Evolutionary conservation across 1,140 invertebrate genomes (phyloP), one percentile per base, ranked within the genome.

Genomic region (Nephila pilipes): DNA sequence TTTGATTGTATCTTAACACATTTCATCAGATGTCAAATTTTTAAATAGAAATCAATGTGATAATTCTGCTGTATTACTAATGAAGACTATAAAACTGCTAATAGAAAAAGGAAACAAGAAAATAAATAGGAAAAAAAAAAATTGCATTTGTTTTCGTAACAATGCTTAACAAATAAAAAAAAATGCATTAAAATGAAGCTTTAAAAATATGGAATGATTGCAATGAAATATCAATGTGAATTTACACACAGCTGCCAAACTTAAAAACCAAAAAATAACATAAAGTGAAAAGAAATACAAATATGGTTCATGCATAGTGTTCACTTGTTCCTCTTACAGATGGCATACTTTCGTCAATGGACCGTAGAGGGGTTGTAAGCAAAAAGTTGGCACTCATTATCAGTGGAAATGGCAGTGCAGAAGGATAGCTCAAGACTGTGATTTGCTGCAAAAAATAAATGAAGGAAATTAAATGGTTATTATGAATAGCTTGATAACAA

Each of bases 321-420:
- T 83, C 46, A 16, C 54, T 83, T 20, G 38, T 55, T 83, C n/a
- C 16, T 25, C 38, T 83, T 16, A 54, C 22, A 46, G 81, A 55
- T 8, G 85, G 85, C 57, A 83, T 91, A 36, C 60, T 75, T 55
- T 85, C 90, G 6, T 93, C 79, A 2, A 36, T 55, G n/a, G 63
- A 58, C 6, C 80, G 87, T 10, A 90, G 25, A 22, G 97, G 97
- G 75, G 96, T 96, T 0, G 96, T 96, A 80, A 97, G 96, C 95
- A 97, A 95, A 95, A 97, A 96, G 94, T 97, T 97, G 10, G 97
- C 97, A 5, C 97, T 97, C 95, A 97, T 96, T 65, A 97, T 96
- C 69, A 97, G 94, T 2, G 97, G 97, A 95, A 97, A 97, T 75
- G 96, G 96, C 54, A 97, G 94, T 75, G 97, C 96, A 38, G 96